Conservation (phyloP, 92 coral and sea anemone species). For the Parazoanthus atlanticus region DNA sequence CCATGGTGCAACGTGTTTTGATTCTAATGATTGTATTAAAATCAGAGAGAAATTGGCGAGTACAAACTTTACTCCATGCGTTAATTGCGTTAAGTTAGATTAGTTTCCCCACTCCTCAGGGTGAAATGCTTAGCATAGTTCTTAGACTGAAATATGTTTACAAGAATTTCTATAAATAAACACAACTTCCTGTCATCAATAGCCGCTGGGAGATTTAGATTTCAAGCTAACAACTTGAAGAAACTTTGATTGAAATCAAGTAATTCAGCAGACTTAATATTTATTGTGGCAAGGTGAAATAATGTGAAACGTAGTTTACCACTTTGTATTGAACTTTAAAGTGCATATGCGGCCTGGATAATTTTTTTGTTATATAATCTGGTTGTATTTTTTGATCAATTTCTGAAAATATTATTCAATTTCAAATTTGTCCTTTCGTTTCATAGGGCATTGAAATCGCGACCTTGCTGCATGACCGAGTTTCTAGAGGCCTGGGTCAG, state of each 20-base stretch:
- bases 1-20: not conserved
- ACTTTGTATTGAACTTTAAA: too few relatives aligned
- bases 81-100: not conserved
- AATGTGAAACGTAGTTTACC: too few relatives aligned
- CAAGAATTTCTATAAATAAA: not conserved
- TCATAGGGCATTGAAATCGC: too few relatives aligned
- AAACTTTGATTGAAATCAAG: not conserved
- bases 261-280: not conserved
- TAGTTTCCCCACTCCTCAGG: not conserved
- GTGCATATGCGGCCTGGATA: too few relatives aligned
- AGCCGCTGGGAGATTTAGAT: not conserved
- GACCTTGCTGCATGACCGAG: too few relatives aligned
- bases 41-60: not conserved
- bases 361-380: too few relatives aligned
- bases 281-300: not conserved
- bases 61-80: not conserved
- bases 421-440: too few relatives aligned
- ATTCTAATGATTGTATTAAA: not conserved
- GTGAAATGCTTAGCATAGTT: not conserved
- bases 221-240: too few relatives aligned
- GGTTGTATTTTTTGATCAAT: too few relatives aligned
- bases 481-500: too few relatives aligned
- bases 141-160: not conserved
- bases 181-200: not conserved
- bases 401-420: too few relatives aligned